phyloP scores from a whole-genome alignment of 2,888 invertebrate species.

The Ditylenchus weischeri region DNA sequence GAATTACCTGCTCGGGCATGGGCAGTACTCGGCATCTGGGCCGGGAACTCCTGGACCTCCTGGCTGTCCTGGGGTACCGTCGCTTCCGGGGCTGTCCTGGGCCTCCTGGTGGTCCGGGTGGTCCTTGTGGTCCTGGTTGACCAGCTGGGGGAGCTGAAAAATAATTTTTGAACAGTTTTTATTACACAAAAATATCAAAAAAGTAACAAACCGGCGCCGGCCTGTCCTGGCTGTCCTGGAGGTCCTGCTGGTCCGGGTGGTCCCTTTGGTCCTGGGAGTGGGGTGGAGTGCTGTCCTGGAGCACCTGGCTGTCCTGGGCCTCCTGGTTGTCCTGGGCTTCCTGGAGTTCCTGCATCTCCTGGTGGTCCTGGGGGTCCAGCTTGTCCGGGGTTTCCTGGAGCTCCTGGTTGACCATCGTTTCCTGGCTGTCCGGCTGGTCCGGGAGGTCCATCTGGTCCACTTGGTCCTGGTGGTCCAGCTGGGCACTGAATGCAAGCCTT shows the following conservation, averaged over 20 bases:
- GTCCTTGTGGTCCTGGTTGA: conserved; percentile 36
- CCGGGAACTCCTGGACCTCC: conserved; percentile 33
- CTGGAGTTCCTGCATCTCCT: conserved; percentile 35
- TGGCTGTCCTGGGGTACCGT: conserved; percentile 35
- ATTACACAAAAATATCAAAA: too few species aligned
- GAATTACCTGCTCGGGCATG: conserved; percentile 26
- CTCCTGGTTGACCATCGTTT: background rate
- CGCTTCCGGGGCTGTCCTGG: conserved; percentile 13
- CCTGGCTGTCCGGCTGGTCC: conserved; percentile 1
- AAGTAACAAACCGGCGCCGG: background rate
- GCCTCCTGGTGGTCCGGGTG: conserved; percentile 30
- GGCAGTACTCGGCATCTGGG: conserved; percentile 20
- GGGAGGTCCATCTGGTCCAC: background rate
- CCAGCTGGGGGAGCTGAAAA: conserved; percentile 32
- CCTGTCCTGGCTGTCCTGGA: conserved; percentile 5
- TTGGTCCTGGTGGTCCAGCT: conserved; percentile 18
- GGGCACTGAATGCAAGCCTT: conserved; percentile 14
- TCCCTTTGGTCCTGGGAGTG: conserved; percentile 10
- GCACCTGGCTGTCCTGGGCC: conserved; percentile 41
- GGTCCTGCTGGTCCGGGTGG: conserved; percentile 21
- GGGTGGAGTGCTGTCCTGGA: conserved; percentile 34
- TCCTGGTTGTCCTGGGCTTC: conserved; percentile 40
- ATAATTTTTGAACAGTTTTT: too few species aligned
- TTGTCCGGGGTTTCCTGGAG: conserved; percentile 3
- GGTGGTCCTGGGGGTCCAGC: background rate